These are phyloP conservation scores for Lymantria monacha DNA, from an alignment of 2,888 invertebrate genomes.

Conservation along the genomic window DNA sequence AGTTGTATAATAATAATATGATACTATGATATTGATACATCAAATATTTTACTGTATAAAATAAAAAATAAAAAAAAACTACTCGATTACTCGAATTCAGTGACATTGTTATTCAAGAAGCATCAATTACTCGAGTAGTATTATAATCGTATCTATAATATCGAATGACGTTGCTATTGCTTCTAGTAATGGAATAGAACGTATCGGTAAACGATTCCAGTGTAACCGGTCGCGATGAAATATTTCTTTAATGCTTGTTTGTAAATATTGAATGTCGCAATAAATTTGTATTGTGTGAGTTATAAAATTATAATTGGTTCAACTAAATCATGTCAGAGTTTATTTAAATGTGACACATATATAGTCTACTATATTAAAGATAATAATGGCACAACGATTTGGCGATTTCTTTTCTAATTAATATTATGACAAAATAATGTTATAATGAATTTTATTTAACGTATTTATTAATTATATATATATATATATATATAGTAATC, in stretches of 20 bases:
- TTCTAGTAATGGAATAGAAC: slow-evolving; percentile 30
- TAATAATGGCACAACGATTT: not conserved
- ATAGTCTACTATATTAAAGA: slow-evolving; percentile 9
- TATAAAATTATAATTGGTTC: slow-evolving; percentile 30
- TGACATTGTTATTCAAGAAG: slow-evolving; percentile 30
- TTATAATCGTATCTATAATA: slow-evolving; percentile 35
- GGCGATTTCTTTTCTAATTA: too few relatives aligned
- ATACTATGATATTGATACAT: slow-evolving; percentile 6
- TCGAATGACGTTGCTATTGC: slow-evolving; percentile 20
- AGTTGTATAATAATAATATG: not conserved
- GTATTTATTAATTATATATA: too few relatives aligned
- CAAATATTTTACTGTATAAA: slow-evolving; percentile 7
- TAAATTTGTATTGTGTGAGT: slow-evolving; percentile 33
- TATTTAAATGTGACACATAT: slow-evolving; percentile 16
- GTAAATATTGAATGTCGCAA: slow-evolving; percentile 33
- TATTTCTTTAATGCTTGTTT: slow-evolving; percentile 29
- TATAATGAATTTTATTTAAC: too few relatives aligned
- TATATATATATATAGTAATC: too few relatives aligned
- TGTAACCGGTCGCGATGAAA: slow-evolving; percentile 27
- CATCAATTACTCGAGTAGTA: slow-evolving; percentile 33
- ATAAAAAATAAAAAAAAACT: slow-evolving; percentile 5
- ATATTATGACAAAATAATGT: too few relatives aligned
- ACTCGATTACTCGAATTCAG: slow-evolving; percentile 21
- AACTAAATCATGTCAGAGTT: slow-evolving; percentile 22
- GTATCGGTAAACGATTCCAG: slow-evolving; percentile 29